Percentiles rank a stretch among this genome's conserved stretches.
phyloP scores from a whole-genome alignment of 2,888 invertebrate species.

The Imbricaverruca yamaguchii region DNA sequence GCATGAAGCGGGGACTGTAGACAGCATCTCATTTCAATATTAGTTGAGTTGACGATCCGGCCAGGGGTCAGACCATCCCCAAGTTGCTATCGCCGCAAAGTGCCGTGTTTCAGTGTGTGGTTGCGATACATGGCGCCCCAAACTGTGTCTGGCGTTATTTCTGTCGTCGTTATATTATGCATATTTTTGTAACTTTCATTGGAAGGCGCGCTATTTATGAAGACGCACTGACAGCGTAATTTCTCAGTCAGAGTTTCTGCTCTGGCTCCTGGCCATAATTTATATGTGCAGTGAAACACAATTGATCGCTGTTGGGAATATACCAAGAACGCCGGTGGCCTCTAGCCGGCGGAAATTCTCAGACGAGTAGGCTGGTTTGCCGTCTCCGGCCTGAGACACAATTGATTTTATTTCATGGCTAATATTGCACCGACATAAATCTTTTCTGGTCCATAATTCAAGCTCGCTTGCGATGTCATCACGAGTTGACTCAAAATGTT shows the following conservation, averaged over 20 bases:
- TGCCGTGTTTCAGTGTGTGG: too few relatives aligned
- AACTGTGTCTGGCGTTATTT: too few relatives aligned
- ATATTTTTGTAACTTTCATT: background rate
- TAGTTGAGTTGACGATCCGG: too few relatives aligned
- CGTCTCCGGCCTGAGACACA: background rate
- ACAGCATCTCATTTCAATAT: background rate
- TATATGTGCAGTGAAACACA: background rate
- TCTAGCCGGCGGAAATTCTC: background rate
- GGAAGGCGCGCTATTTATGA: conserved; percentile 10
- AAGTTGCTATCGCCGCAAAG: too few relatives aligned
- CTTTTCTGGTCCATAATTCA: background rate
- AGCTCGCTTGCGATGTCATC: background rate
- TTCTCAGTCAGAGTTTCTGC: conserved; percentile 10
- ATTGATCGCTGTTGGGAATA: conserved; percentile 10
- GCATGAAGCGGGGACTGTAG: background rate
- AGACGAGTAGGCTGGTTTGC: background rate
- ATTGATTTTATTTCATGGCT: conserved; percentile 11
- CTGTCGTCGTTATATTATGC: background rate
- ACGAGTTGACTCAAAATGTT: background rate
- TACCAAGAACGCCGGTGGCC: background rate
- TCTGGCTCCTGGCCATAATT: conserved; percentile 1
- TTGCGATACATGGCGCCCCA: too few relatives aligned
- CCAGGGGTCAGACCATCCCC: too few relatives aligned
- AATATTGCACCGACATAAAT: background rate
- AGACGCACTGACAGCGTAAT: conserved; percentile 19